Percentiles rank a stretch among this genome's conserved stretches.
Evolutionary conservation across 1,140 invertebrate species (phyloP).

Genomic region (Andricus grossulariae): DNA sequence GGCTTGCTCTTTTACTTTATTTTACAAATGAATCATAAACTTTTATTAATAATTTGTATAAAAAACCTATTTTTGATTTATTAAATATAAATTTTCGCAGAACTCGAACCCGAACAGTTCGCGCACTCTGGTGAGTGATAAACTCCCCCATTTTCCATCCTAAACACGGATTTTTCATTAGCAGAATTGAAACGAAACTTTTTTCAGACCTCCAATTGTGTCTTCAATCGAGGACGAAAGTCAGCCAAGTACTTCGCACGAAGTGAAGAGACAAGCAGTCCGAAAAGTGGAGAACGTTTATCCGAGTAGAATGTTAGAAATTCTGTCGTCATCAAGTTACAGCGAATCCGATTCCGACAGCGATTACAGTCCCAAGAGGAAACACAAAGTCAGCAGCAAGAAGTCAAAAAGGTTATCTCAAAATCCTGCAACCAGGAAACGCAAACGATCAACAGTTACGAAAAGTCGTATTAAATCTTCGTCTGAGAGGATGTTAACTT

Average conservation of each 20-base stretch:
- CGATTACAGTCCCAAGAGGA: constrained; percentile 49
- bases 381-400: constrained; percentile 35
- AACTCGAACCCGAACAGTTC: too few relatives aligned
- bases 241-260: constrained; percentile 40
- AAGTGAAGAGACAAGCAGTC: background rate
- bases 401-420: constrained; percentile 32
- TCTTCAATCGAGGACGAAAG: constrained; percentile 35
- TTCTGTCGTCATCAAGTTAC: background rate
- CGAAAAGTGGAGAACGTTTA: background rate
- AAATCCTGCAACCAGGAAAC: constrained; percentile 33
- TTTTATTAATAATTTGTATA: too few relatives aligned
- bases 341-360: constrained; percentile 51
- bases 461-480: constrained; percentile 38
- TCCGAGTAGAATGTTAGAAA: constrained; percentile 4
- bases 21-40: too few relatives aligned
- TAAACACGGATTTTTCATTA: too few relatives aligned
- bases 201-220: background rate
- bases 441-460: constrained; percentile 45
- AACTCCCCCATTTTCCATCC: too few relatives aligned
- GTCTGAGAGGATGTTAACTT: constrained; percentile 13
- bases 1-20: too few relatives aligned
- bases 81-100: too few relatives aligned
- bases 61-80: too few relatives aligned
- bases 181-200: background rate
- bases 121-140: too few relatives aligned